These are phyloP conservation scores for Drosophila putrida DNA, from an alignment of 2,888 invertebrate genomes.

Conservation along the genomic window DNA sequence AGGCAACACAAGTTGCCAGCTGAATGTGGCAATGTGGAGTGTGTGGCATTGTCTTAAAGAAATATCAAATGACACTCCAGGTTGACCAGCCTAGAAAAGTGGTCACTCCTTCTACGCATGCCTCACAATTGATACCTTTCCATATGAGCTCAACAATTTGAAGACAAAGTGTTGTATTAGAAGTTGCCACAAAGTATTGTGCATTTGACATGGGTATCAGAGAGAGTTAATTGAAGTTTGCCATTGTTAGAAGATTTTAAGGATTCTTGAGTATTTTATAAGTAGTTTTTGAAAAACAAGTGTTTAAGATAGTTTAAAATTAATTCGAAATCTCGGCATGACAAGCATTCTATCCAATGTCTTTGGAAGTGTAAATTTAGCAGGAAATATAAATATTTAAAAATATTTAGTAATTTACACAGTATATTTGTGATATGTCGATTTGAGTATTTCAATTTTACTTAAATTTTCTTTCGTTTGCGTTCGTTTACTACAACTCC, in stretches of 20 bases:
- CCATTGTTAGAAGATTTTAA: conserved; percentile 30
- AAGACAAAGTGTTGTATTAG: conserved; percentile 23
- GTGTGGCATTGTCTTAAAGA: conserved; percentile 52
- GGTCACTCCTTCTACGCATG: not conserved
- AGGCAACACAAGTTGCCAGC: conserved; percentile 40
- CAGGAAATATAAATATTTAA: too few species aligned
- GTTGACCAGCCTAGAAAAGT: conserved; percentile 21
- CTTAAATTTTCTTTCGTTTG: too few species aligned
- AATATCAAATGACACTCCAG: conserved; percentile 23
- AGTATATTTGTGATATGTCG: too few species aligned
- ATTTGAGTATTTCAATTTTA: too few species aligned
- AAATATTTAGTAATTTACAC: too few species aligned
- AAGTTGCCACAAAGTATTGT: conserved; percentile 48
- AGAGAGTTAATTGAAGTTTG: conserved; percentile 36
- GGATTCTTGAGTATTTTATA: conserved; percentile 8
- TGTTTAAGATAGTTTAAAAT: not conserved
- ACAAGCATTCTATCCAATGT: not conserved
- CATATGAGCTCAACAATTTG: conserved; percentile 27
- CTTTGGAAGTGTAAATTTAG: too few species aligned
- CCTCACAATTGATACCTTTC: conserved; percentile 41
- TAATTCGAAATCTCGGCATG: not conserved
- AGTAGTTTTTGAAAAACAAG: not conserved
- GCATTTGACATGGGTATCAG: conserved; percentile 44
- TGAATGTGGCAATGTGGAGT: conserved; percentile 44
- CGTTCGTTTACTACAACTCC: too few species aligned